Percentiles rank a stretch among this genome's conserved stretches.
Conservation (phyloP, 2,113 vertebrate genomes). For the Lophotis ruficrista region DNA sequence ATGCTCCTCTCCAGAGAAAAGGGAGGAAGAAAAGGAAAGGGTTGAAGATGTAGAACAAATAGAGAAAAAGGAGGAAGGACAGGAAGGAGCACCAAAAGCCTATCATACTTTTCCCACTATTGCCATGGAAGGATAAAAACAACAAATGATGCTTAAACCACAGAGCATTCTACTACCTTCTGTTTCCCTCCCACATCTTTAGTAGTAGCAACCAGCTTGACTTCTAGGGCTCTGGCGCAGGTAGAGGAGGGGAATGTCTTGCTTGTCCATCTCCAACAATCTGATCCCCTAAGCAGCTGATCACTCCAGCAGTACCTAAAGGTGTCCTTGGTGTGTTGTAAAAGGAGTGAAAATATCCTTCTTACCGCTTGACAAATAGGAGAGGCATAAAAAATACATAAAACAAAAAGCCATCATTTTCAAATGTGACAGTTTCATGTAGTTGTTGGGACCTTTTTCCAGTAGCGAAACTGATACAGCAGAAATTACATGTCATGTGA, state of each 20-base stretch:
- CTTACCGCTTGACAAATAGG: not conserved
- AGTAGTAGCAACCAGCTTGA: not conserved
- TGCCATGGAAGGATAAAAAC: not conserved
- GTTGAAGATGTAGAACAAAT: not conserved
- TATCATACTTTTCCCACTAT: not conserved
- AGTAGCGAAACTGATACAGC: not conserved
- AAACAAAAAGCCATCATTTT: not conserved
- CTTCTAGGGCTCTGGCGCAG: not conserved
- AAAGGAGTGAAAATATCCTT: not conserved
- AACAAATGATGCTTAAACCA: not conserved
- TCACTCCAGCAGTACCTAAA: not conserved
- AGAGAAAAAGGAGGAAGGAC: not conserved
- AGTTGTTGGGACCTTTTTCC: not conserved
- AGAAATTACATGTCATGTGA: not conserved
- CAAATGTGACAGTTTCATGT: not conserved
- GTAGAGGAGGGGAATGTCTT: not conserved
- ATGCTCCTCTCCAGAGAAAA: not conserved
- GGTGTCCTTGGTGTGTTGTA: not conserved
- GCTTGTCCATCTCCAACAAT: not conserved
- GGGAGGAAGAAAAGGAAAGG: not conserved
- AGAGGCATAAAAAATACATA: not conserved
- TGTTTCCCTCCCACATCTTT: not conserved
- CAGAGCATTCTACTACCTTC: not conserved
- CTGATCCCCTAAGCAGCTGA: not conserved
- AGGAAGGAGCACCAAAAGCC: not conserved